phyloP scores from a whole-genome alignment of 2,797 vertebrate genomes.

The Paramormyrops hopkinsi region DNA sequence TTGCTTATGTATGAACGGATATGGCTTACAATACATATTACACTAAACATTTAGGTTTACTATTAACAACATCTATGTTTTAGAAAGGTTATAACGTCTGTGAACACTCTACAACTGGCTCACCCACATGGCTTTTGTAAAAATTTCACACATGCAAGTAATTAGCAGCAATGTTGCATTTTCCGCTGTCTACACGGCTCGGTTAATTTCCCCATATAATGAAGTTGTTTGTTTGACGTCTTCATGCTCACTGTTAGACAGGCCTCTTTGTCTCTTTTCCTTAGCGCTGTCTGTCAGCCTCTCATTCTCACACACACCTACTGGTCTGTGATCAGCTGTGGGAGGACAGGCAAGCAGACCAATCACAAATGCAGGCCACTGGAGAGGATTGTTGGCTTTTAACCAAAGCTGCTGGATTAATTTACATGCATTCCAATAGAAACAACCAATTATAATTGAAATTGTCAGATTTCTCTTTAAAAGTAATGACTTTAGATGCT shows the following conservation, averaged over 20 bases:
- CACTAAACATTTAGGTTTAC: background rate
- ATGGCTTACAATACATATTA: background rate
- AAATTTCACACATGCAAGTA: background rate
- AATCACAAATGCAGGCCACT: background rate
- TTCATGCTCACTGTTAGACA: background rate
- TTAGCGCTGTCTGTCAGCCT: background rate
- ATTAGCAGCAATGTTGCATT: background rate
- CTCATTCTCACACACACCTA: background rate
- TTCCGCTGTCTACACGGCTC: background rate
- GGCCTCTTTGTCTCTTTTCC: background rate
- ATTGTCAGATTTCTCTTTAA: background rate
- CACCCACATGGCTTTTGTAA: background rate
- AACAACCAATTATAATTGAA: background rate
- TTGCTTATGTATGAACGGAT: background rate
- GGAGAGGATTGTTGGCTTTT: background rate
- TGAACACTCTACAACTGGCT: background rate
- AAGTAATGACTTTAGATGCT: background rate
- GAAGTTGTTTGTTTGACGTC: background rate
- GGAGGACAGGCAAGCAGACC: background rate
- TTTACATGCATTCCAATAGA: background rate
- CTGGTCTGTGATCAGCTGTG: background rate
- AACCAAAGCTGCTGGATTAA: background rate
- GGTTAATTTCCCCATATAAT: background rate
- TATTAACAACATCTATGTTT: background rate
- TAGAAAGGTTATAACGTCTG: background rate